Conservation (phyloP, 2,113 vertebrate genomes). For the Cisticola juncidis region DNA sequence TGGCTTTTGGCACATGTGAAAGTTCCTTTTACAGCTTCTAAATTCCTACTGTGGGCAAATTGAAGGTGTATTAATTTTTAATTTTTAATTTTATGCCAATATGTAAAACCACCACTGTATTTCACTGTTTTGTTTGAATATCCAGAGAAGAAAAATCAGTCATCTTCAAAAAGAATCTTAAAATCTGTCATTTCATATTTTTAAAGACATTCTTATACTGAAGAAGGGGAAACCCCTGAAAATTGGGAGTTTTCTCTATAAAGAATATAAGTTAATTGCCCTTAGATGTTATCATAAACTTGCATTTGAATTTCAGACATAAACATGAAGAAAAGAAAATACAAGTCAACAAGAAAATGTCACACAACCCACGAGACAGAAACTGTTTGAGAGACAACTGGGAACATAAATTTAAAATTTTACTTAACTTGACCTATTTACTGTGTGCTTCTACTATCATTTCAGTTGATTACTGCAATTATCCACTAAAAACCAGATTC, state of each 20-base stretch:
- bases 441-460: not conserved
- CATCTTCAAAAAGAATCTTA: not conserved
- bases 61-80: not conserved
- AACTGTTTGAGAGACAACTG: not conserved
- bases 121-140: not conserved
- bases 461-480: constrained; percentile 27
- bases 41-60: not conserved
- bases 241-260: not conserved
- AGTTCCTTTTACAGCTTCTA: not conserved
- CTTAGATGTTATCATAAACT: not conserved
- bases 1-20: not conserved
- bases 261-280: not conserved
- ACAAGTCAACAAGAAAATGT: not conserved
- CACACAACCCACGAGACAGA: not conserved
- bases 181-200: not conserved
- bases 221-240: not conserved
- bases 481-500: constrained; percentile 7
- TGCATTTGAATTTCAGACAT: not conserved
- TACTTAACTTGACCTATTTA: constrained; percentile 36
- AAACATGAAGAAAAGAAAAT: not conserved
- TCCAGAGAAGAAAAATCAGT: not conserved
- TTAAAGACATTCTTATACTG: not conserved
- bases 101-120: not conserved
- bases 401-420: not conserved
- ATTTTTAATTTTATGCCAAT: not conserved